Base-by-base conservation (phyloP, 2,888 invertebrate genomes). In the Theodoxus fluviatilis region DNA sequence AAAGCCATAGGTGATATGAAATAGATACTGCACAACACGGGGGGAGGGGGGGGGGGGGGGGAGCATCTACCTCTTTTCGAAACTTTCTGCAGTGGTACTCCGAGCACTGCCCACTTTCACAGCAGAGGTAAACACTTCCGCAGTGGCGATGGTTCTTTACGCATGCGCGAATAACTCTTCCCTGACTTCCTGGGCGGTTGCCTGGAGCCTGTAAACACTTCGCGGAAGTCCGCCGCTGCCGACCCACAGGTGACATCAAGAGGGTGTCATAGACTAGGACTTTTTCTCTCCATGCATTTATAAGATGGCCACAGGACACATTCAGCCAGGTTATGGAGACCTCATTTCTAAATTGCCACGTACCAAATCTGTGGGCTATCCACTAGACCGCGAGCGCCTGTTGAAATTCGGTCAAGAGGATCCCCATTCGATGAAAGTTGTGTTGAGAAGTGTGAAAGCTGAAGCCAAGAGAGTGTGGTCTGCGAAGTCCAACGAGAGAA, bases 261-360 rank as follows among this genome's bases (percentile, higher is more conserved):
- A n/a, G n/a, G n/a, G n/a, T n/a, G n/a, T n/a, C n/a, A n/a, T n/a
- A n/a, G n/a, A n/a, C n/a, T n/a, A n/a, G n/a, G n/a, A n/a, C n/a
- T n/a, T n/a, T n/a, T n/a, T n/a, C n/a, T n/a, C n/a, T n/a, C n/a
- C n/a, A n/a, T n/a, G n/a, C n/a, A n/a, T n/a, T n/a, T n/a, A n/a
- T 38, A 70, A 37, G 55, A 84, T 84, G 84, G 78, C 84, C 3
- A 82, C 84, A 2, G 83, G 81, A 28, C 83, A 83, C 71, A 78
- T 80, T 69, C 72, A 81, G 71, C 83, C 84, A 1, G 83, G 83
- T 4, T 84, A 80, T 75, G 82, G 80, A 31, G 75, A 80, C 37
- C 81, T 81, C 18, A 80, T 83, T 22, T 75, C 81, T 35, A 73
- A 75, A 43, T 70, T 83, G 12, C 75, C 75, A 72, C 74, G 81